Conservation (phyloP, 1,140 invertebrate genomes). For the Drosophila sechellia region DNA sequence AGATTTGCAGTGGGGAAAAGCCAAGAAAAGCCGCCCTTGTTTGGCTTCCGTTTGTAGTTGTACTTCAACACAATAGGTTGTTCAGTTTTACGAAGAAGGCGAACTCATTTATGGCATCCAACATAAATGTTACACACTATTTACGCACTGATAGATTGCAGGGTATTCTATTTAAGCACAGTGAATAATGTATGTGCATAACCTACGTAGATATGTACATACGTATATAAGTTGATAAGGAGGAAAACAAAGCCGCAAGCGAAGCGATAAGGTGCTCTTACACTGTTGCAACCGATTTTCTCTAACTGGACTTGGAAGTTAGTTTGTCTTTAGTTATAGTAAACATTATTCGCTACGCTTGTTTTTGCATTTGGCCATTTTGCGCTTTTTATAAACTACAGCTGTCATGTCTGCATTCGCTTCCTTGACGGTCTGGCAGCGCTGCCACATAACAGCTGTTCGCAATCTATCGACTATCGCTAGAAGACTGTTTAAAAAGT, state of each 20-base stretch:
- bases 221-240: constrained; percentile 20
- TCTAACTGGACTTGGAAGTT: neutral
- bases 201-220: neutral
- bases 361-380: constrained; percentile 9
- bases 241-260: constrained; percentile 23
- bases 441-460: neutral
- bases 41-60: constrained; percentile 27
- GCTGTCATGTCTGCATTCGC: constrained; percentile 9
- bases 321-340: neutral
- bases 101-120: constrained; percentile 22
- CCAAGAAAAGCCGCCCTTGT: constrained; percentile 36
- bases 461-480: neutral
- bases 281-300: neutral
- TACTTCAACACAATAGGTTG: constrained; percentile 25
- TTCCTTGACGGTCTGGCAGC: constrained; percentile 4
- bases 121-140: constrained; percentile 17
- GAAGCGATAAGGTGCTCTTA: constrained; percentile 15
- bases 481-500: neutral
- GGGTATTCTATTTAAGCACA: constrained; percentile 23
- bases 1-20: neutral
- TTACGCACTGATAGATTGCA: neutral
- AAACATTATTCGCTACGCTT: constrained; percentile 2
- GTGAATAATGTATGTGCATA: constrained; percentile 32
- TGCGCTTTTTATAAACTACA: constrained; percentile 22
- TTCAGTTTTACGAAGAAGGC: constrained; percentile 5